Base-by-base conservation (phyloP, 2,888 invertebrate genomes). In the Callyntrura sp. region DNA sequence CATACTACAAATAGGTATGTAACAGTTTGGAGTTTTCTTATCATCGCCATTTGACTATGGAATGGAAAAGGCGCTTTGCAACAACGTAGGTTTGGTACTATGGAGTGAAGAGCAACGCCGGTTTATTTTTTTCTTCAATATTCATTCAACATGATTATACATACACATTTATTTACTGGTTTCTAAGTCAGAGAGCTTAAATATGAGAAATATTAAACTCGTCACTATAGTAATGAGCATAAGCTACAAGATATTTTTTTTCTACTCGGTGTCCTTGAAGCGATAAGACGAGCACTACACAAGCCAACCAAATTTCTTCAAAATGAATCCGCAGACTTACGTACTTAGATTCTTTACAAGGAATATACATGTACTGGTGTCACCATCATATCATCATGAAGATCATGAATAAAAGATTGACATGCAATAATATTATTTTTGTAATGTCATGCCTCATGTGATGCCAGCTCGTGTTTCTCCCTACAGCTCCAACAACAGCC, bases 341-440 rank as follows among this genome's bases (percentile, higher is more conserved):
- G 55, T 35, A 35, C n/a, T 28, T 20, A n/a, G n/a, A n/a, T 51
- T n/a, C 20, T 51, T 51, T 76, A 51, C 20, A 48, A 70, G 28
- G 14, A 35, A 25, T 70, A 45, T 73, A 45, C 70, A 28, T 68
- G n/a, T 68, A n/a, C n/a, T n/a, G n/a, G 2, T 14, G 2, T 4
- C 51, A 2, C 73, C 8, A 48, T 43, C 17, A 48, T 23, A 43
- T 43, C 51, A 76, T 78, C 78, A 57, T 78, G 17, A 17, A 9
- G 17, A n/a, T 60, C 55, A 78, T 78, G 78, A 78, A 78, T 78
- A 78, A 78, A 78, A 78, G 78, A 78, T 78, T 17, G 35, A 11
- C 17, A n/a, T n/a, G n/a, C n/a, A n/a, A n/a, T n/a, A 28, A 76
- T 28, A 28, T 51, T 25, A 76, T 51, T 14, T 6, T 57, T 51